These are phyloP conservation scores for Scyliorhinus canicula DNA, from an alignment of 2,797 vertebrate genomes.

Conservation along the genomic window DNA sequence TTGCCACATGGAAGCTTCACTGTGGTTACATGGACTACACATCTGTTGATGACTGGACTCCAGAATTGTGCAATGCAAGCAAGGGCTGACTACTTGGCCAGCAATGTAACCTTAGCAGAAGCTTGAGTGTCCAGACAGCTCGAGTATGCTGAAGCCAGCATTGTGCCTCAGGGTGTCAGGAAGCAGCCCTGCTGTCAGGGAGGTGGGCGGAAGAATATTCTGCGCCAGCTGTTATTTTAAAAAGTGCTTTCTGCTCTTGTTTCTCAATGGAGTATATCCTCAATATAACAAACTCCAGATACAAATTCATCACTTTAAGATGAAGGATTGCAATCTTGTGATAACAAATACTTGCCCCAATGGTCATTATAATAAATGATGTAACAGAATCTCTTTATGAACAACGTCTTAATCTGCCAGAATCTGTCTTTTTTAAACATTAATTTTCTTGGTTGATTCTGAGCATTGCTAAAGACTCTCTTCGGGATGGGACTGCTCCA, in stretches of 20 bases:
- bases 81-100: not conserved
- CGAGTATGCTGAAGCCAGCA: not conserved
- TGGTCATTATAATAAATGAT: not conserved
- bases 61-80: not conserved
- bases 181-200: not conserved
- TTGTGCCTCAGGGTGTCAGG: not conserved
- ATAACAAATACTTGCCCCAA: not conserved
- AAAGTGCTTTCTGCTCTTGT: not conserved
- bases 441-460: not conserved
- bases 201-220: not conserved
- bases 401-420: not conserved
- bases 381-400: not conserved
- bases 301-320: not conserved
- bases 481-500: not conserved
- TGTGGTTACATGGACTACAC: not conserved
- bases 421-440: not conserved
- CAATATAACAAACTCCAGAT: not conserved
- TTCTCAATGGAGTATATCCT: not conserved
- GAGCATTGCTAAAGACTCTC: not conserved
- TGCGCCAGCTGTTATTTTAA: not conserved
- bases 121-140: not conserved
- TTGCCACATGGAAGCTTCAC: not conserved
- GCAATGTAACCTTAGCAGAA: not conserved
- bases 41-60: not conserved
- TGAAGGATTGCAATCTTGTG: not conserved